A percentile compares a stretch with the other conserved stretches of the same genome.
phyloP scores from a whole-genome alignment of 2,797 vertebrate species.

The Pelochelys cantorii region DNA sequence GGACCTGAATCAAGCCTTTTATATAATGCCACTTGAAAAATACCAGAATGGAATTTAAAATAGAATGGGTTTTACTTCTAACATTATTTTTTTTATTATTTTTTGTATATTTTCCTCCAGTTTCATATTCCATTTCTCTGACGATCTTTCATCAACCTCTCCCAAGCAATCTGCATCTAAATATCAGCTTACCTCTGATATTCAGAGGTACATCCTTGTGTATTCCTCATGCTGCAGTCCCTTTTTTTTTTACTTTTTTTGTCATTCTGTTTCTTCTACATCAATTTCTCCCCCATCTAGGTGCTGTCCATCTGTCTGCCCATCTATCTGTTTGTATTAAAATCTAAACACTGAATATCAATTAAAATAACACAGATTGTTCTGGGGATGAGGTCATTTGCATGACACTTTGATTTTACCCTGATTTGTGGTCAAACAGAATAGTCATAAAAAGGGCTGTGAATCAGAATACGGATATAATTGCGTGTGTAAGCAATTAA shows the following conservation, averaged over 20 bases:
- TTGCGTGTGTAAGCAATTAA: conserved; percentile 66
- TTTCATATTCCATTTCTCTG: conserved; percentile 16
- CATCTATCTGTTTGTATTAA: conserved; percentile 54
- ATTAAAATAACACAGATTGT: conserved; percentile 47
- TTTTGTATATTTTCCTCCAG: conserved; percentile 9
- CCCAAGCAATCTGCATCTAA: conserved; percentile 35
- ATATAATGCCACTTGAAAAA: background rate
- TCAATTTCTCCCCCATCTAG: background rate
- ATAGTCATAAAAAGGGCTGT: conserved; percentile 14
- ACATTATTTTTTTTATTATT: background rate
- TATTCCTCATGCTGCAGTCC: conserved; percentile 18
- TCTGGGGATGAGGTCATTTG: conserved; percentile 4
- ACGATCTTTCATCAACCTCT: background rate
- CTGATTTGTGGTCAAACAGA: conserved; percentile 61
- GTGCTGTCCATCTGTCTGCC: background rate
- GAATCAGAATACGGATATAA: conserved; percentile 45
- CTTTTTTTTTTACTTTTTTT: conserved; percentile 28
- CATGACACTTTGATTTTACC: background rate
- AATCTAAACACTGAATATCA: conserved; percentile 65
- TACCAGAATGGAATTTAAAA: background rate
- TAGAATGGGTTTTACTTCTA: background rate
- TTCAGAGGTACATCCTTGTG: conserved; percentile 20
- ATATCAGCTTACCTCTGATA: conserved; percentile 23
- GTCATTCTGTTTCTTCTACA: conserved; percentile 19
- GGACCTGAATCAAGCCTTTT: conserved; percentile 22